phyloP scores from a whole-genome alignment of 2,888 invertebrate species.

The Dusona sp. region DNA sequence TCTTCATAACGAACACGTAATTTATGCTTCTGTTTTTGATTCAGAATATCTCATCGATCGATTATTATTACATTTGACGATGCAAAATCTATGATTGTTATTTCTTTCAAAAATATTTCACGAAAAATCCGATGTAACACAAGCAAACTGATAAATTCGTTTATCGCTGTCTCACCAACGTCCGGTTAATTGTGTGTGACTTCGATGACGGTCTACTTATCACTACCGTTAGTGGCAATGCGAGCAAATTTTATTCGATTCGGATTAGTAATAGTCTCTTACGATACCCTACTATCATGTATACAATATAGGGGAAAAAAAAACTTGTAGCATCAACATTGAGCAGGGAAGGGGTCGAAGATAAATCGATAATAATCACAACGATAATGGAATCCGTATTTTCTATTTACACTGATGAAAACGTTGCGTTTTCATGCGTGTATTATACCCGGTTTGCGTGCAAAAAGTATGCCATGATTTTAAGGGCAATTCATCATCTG shows the following conservation, averaged over 20 bases:
- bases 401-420: neutral
- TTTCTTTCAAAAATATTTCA: neutral
- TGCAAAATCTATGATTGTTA: neutral
- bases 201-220: constrained; percentile 52
- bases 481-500: neutral
- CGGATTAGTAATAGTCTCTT: constrained; percentile 38
- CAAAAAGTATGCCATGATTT: neutral
- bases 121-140: neutral
- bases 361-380: constrained; percentile 25
- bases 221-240: constrained; percentile 50
- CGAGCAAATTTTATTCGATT: constrained; percentile 27
- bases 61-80: neutral
- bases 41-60: neutral
- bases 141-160: constrained; percentile 40
- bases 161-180: constrained; percentile 50
- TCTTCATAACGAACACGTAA: neutral
- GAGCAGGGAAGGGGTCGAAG: neutral
- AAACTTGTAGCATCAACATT: constrained; percentile 3
- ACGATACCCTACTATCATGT: constrained; percentile 13
- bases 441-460: neutral
- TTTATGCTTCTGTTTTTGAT: neutral
- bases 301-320: neutral
- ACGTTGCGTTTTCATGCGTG: constrained; percentile 7
- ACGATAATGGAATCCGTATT: constrained; percentile 16
- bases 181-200: constrained; percentile 41